Base-by-base conservation (phyloP, 2,113 vertebrate genomes). In the Ptilorrhoa leucosticta region DNA sequence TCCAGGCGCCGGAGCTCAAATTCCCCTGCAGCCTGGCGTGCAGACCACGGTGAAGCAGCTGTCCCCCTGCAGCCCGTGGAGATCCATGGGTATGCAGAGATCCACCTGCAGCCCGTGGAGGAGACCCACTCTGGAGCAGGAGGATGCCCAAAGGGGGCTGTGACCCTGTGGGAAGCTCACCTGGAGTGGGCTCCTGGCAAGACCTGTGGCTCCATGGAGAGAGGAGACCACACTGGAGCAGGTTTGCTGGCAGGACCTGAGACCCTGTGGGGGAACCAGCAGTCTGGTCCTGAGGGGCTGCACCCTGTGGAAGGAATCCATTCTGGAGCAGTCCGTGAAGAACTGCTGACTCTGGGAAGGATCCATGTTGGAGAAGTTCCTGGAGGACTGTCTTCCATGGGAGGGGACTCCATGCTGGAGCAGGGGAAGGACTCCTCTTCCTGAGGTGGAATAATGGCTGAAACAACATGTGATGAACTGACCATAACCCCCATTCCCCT, bases 121-220 rank as follows among this genome's bases (percentile, higher is more conserved):
- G 24, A 50, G 21, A n/a, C 17, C 44, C 44, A 22, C 21, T 6
- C 31, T 9, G 28, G 27, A 28, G 37, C 9, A 44, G 22, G 5
- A 7, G 39, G 9, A 19, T 60, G 6, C 37, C 44, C 21, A 11
- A 58, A 40, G 44, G 26, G 17, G 37, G 14, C 33, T 78, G 22
- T 0, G 0, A 33, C 14, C 33, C 39, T 15, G 8, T 51, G 23
- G 37, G 27, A 76, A 68, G 17, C 22, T 35, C 1, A 9, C 11
- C 13, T 33, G 17, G 30, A 27, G 35, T 1, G 3, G 22, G 3
- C 45, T 61, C 21, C 54, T 51, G 53, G 8, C 23, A n/a, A 18
- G 40, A n/a, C 12, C 35, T 58, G 26, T 68, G 53, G 11, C 35
- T 10, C 5, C 27, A 8, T 44, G 12, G 37, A 60, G 37, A 37